These are phyloP conservation scores for Paraescarpia echinospica DNA, from an alignment of 1,140 invertebrate species.

Conservation along the genomic window DNA sequence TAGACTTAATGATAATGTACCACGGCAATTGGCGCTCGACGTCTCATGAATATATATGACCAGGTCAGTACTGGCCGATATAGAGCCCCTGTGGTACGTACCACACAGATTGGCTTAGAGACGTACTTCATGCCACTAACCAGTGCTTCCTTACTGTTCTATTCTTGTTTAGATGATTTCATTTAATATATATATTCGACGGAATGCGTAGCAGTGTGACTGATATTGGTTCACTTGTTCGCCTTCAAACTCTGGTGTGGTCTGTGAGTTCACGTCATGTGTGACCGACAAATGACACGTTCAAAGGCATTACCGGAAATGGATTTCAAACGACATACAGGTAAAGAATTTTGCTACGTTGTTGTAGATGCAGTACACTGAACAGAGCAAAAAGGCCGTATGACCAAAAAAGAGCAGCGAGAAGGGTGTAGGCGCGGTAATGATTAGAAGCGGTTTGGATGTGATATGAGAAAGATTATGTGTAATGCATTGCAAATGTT, in stretches of 20 bases:
- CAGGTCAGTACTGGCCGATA: not conserved
- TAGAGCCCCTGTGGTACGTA: not conserved
- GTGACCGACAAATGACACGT: not conserved
- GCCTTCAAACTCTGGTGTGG: not conserved
- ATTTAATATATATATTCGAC: not conserved
- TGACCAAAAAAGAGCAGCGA: not conserved
- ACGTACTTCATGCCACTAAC: not conserved
- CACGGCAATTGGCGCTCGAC: not conserved
- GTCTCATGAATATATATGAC: not conserved
- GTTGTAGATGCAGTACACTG: not conserved
- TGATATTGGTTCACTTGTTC: too few species aligned
- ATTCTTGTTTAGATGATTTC: not conserved
- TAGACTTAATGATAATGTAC: conserved; percentile 1
- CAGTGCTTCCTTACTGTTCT: not conserved
- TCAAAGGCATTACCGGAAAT: not conserved
- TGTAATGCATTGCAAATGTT: too few species aligned
- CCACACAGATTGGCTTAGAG: not conserved
- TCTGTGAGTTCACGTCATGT: not conserved
- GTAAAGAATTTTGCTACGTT: not conserved
- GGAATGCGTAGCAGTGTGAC: not conserved
- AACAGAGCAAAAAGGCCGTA: not conserved
- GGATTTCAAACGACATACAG: not conserved
- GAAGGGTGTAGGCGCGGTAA: too few species aligned
- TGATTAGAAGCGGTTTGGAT: not conserved
- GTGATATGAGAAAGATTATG: not conserved